phyloP scores from a whole-genome alignment of 2,797 vertebrate genomes.

The Eurystomus glaucurus region DNA sequence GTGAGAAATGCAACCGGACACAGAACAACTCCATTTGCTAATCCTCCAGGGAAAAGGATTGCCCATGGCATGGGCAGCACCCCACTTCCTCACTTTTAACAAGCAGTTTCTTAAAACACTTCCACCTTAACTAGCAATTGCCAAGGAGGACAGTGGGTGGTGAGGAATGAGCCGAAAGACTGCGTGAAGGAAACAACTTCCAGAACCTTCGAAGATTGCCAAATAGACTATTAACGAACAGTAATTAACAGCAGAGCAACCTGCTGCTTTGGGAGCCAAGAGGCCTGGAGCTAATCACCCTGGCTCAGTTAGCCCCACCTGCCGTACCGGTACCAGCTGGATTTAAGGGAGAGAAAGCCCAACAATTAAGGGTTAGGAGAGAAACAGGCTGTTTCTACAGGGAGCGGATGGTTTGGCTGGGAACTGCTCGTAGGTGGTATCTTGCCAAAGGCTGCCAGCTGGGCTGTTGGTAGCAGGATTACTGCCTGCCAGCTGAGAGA shows the following conservation, averaged over 20 bases:
- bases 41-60: constrained; percentile 17
- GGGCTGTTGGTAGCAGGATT: not conserved
- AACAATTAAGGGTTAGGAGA: not conserved
- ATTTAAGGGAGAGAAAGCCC: constrained; percentile 32
- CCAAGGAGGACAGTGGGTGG: constrained; percentile 26
- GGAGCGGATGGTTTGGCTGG: not conserved
- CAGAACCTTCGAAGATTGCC: constrained; percentile 19
- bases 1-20: not conserved
- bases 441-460: not conserved
- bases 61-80: not conserved
- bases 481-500: not conserved
- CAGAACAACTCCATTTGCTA: not conserved
- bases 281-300: constrained; percentile 3
- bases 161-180: constrained; percentile 56
- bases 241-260: constrained; percentile 2
- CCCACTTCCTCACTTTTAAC: constrained; percentile 50
- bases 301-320: constrained; percentile 19
- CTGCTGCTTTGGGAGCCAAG: constrained; percentile 18
- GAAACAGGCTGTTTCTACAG: not conserved
- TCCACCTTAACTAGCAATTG: constrained; percentile 60
- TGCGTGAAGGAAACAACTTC: constrained; percentile 9
- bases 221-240: constrained; percentile 11
- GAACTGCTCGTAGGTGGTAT: not conserved
- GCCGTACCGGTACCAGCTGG: constrained; percentile 45
- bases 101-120: constrained; percentile 57